Evolutionary conservation across 2,888 invertebrate species (phyloP), one percentile per base, ranked within the genome.

Genomic region (Dorcus parallelipipedus): DNA sequence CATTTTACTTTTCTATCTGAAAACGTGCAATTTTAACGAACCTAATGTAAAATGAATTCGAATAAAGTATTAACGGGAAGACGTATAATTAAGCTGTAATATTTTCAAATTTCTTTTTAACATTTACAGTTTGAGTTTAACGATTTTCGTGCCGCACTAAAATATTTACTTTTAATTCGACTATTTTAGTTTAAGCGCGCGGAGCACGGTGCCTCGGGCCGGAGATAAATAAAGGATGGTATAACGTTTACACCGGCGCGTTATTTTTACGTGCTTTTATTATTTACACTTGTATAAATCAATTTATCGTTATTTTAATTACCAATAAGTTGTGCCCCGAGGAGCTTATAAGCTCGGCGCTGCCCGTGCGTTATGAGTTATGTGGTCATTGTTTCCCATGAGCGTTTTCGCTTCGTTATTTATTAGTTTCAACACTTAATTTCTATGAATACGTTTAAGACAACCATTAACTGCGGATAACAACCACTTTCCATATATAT

Each of bases 281-380:
- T 61, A 56, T 62, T 62, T 63, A 59, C 61, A 57, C 60, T 56
- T 61, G 58, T 52, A 61, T 63, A 65, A 66, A 64, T 66, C 66
- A 66, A 66, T 66, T 65, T 61, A 66, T 63, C 62, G 60, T 62
- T 57, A 52, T 63, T 66, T 64, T 66, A 66, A 66, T 66, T 66
- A 66, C 63, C 63, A 64, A 62, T 65, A 64, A 58, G 49, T 60
- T 57, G 43, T 45, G 38, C 17, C 61, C 58, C 23, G 54, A 26
- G 56, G 61, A 52, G 41, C 54, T 58, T 64, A 63, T 59, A 61
- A 57, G 56, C 56, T 54, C 51, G 56, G 52, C 47, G 40, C 56
- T 57, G 56, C 58, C 58, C 64, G 66, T 64, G 64, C 60, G 42
- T 58, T 63, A 63, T 65, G 63, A 61, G 52, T 59, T 61, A 59